phyloP scores from a whole-genome alignment of 2,888 invertebrate species.

The Uloborus plumipes region DNA sequence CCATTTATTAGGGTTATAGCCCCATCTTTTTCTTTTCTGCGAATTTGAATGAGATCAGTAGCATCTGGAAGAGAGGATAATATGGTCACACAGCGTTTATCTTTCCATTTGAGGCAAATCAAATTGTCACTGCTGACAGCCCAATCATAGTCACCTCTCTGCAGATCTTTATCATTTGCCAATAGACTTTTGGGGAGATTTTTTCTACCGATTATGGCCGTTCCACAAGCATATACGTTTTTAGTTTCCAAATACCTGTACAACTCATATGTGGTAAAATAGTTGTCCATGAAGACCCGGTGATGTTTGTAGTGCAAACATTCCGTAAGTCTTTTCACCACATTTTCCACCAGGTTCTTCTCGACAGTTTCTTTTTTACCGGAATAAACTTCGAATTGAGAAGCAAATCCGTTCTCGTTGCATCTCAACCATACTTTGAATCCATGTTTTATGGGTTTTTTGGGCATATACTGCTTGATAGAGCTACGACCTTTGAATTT shows the following conservation, averaged over 20 bases:
- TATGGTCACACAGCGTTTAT: no score
- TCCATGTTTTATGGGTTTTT: conserved; percentile 4
- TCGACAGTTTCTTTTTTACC: conserved; percentile 6
- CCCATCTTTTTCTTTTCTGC: conserved; percentile 6
- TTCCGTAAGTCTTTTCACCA: neutral
- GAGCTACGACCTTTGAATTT: conserved; percentile 15
- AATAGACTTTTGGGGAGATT: neutral
- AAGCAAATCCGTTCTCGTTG: conserved; percentile 2
- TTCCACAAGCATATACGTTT: neutral
- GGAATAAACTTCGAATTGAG: conserved; percentile 20
- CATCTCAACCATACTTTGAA: conserved; percentile 28
- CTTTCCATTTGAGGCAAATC: no score
- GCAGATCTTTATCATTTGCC: neutral
- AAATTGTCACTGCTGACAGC: no score
- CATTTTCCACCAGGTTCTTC: conserved; percentile 18
- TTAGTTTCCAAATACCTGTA: neutral
- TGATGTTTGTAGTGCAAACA: neutral
- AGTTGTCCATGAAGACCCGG: neutral
- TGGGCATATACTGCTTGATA: conserved; percentile 32
- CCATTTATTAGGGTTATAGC: neutral
- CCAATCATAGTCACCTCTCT: neutral
- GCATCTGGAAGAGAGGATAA: neutral
- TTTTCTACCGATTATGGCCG: neutral
- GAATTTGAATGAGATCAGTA: neutral
- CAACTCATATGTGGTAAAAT: conserved; percentile 2